Conservation (phyloP, 2,888 invertebrate species). For the Stenichneumon culpator region DNA sequence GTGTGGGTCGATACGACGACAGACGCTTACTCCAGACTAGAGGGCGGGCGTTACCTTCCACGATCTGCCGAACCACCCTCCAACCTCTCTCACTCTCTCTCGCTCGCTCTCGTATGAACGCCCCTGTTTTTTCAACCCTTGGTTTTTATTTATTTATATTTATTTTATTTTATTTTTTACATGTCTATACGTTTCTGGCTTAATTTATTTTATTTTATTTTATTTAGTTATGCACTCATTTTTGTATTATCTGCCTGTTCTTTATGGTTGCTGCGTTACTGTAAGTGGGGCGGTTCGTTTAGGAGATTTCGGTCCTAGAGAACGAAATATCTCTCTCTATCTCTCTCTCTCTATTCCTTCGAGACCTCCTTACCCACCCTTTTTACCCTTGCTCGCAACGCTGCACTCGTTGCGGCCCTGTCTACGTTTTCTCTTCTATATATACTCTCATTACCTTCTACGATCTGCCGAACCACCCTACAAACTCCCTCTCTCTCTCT, state of each 20-base stretch:
- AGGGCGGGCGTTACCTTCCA: conserved; percentile 68
- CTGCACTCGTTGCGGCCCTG: background rate
- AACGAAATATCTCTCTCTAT: background rate
- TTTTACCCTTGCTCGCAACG: background rate
- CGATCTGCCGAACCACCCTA: conserved; percentile 33
- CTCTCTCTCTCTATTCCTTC: background rate
- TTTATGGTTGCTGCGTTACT: too few relatives aligned
- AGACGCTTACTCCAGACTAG: conserved; percentile 62
- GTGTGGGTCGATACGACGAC: conserved; percentile 72
- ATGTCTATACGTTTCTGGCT: too few relatives aligned
- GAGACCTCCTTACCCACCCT: background rate
- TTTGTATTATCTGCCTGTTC: too few relatives aligned
- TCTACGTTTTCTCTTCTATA: background rate
- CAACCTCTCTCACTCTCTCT: background rate
- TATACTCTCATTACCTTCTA: conserved; percentile 59
- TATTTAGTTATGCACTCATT: too few relatives aligned
- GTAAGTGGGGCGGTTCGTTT: too few relatives aligned
- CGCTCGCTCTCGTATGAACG: conserved; percentile 8
- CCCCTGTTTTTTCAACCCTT: conserved; percentile 6
- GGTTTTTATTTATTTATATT: conserved; percentile 26
- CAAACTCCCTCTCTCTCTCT: background rate
- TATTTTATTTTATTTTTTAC: too few relatives aligned
- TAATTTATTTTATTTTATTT: too few relatives aligned
- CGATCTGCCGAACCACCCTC: conserved; percentile 35
- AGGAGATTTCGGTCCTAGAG: too few relatives aligned